Conservation (phyloP, 2,797 vertebrate genomes). For the Carapus acus region DNA sequence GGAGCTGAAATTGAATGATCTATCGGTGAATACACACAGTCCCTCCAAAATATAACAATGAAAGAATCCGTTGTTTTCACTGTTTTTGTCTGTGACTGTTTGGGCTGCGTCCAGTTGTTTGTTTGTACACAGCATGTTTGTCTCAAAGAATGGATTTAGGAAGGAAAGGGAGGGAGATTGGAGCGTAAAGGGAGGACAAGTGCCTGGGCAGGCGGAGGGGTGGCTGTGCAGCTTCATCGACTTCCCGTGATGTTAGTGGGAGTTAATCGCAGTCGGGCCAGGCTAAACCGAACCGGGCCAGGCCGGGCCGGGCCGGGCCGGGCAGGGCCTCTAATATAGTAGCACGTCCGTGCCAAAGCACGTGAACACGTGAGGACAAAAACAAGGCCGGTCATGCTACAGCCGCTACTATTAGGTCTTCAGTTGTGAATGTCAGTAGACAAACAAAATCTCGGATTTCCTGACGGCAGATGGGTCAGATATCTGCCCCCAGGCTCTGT, state of each 20-base stretch:
- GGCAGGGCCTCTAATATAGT: slow-evolving; percentile 34
- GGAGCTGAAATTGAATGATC: too few species aligned
- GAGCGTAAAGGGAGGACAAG: not conserved
- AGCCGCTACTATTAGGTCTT: not conserved
- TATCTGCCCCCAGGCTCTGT: not conserved
- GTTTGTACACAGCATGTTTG: too few species aligned
- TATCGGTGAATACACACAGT: too few species aligned
- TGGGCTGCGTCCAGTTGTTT: too few species aligned
- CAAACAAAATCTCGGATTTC: not conserved
- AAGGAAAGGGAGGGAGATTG: not conserved
- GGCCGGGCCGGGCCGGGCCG: too few species aligned
- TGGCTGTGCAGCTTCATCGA: slow-evolving; percentile 3
- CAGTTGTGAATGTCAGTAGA: not conserved
- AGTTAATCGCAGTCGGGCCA: slow-evolving; percentile 54
- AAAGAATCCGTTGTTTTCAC: too few species aligned
- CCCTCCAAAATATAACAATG: too few species aligned
- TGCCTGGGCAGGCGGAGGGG: not conserved
- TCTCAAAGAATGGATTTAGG: too few species aligned
- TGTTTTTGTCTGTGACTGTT: too few species aligned
- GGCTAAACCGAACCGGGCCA: too few species aligned
- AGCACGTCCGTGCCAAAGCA: too few species aligned
- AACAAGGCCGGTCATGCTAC: slow-evolving; percentile 4
- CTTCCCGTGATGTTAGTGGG: slow-evolving; percentile 50
- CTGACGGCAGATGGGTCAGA: not conserved
- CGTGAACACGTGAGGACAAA: not conserved